Evolutionary conservation across 2,888 invertebrate species (phyloP).

Genomic region (Tenthredo notha): DNA sequence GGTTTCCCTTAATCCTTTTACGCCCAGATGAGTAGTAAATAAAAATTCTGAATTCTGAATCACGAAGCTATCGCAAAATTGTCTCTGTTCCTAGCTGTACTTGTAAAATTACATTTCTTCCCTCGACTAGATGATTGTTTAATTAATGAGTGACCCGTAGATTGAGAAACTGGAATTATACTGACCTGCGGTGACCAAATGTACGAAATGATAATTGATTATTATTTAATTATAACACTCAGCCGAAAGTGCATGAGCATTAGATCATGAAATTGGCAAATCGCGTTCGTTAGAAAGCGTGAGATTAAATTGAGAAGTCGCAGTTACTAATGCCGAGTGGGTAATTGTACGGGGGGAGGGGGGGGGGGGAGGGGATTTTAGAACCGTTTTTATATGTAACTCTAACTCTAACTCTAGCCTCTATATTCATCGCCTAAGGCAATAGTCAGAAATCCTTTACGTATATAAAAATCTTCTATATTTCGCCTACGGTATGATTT

Average conservation of each 20-base stretch:
- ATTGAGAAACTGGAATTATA: too few species aligned
- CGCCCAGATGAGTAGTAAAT: slow-evolving; percentile 29
- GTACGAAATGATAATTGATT: neutral
- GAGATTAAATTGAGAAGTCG: slow-evolving; percentile 59
- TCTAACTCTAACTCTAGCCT: slow-evolving; percentile 27
- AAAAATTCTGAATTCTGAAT: too few species aligned
- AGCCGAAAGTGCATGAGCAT: neutral
- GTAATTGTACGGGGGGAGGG: slow-evolving; percentile 54
- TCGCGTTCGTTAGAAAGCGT: slow-evolving; percentile 56
- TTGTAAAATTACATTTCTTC: too few species aligned
- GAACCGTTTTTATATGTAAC: slow-evolving; percentile 50
- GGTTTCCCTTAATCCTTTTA: neutral
- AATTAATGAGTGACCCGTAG: neutral
- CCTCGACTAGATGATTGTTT: too few species aligned
- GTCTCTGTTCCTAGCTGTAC: neutral
- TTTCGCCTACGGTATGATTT: slow-evolving; percentile 5
- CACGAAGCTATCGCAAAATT: too few species aligned
- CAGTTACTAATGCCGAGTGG: slow-evolving; percentile 56
- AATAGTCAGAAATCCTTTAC: neutral
- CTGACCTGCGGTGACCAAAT: too few species aligned
- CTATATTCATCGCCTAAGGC: slow-evolving; percentile 21
- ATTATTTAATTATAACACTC: neutral
- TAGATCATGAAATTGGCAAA: slow-evolving; percentile 53
- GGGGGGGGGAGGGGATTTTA: too few species aligned
- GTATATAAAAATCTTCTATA: neutral